Percentiles rank a stretch among this genome's conserved stretches.
Evolutionary conservation across 2,888 invertebrate species (phyloP).

Genomic region (Autographa pulchrina): DNA sequence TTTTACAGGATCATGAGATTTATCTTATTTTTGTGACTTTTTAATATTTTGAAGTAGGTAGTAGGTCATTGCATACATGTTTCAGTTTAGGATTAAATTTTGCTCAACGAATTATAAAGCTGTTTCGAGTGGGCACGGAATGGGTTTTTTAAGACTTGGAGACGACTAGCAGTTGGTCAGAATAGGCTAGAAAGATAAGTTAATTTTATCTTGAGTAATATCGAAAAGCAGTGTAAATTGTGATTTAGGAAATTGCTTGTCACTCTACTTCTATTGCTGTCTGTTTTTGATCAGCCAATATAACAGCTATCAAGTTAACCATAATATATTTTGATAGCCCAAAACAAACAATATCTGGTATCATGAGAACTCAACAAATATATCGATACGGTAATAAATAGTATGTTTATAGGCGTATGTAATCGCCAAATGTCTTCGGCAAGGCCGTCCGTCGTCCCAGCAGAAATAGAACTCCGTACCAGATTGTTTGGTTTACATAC

Average conservation of each 20-base stretch:
- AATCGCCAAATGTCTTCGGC: slow-evolving; percentile 72
- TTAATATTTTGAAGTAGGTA: no score
- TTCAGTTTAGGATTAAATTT: no score
- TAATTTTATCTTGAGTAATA: no score
- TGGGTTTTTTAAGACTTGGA: no score
- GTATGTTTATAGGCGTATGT: slow-evolving; percentile 64
- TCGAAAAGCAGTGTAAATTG: no score
- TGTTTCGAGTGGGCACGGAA: no score
- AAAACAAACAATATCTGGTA: slow-evolving; percentile 18
- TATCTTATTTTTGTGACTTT: no score
- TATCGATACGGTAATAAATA: slow-evolving; percentile 58
- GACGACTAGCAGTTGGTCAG: no score
- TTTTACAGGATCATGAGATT: neutral
- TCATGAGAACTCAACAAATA: slow-evolving; percentile 28
- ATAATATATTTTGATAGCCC: neutral
- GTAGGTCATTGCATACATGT: no score
- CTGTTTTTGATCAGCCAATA: neutral
- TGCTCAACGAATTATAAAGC: no score
- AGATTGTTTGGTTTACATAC: slow-evolving; percentile 63
- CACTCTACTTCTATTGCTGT: neutral
- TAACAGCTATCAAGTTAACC: neutral
- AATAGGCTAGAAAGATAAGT: no score
- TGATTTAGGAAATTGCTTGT: neutral
- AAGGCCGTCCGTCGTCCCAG: slow-evolving; percentile 68
- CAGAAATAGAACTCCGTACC: slow-evolving; percentile 74